These are phyloP conservation scores for Melanaphis sacchari DNA, from an alignment of 1,140 invertebrate species.

Conservation along the genomic window DNA sequence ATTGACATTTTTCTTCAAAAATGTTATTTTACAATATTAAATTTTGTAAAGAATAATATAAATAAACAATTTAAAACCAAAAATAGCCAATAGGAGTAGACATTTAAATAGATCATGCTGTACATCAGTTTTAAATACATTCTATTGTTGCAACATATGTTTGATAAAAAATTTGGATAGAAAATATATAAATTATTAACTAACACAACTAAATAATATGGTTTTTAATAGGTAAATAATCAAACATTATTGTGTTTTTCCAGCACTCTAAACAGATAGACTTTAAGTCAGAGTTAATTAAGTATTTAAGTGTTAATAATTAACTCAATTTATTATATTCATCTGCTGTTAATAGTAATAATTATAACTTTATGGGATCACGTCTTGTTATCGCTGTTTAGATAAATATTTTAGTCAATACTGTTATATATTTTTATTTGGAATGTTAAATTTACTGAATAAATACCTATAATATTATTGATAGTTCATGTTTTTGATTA, in stretches of 20 bases:
- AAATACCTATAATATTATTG: too few relatives aligned
- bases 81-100: too few relatives aligned
- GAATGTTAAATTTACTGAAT: too few relatives aligned
- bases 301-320: not conserved
- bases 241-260: not conserved
- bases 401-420: not conserved
- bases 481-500: too few relatives aligned
- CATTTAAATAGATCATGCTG: too few relatives aligned
- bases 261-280: not conserved
- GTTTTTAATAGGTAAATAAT: conserved; percentile 27
- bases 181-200: not conserved
- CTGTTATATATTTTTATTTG: too few relatives aligned
- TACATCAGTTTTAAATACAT: not conserved
- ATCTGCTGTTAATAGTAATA: not conserved
- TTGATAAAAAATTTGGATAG: not conserved
- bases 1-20: too few relatives aligned
- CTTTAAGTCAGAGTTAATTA: conserved; percentile 30
- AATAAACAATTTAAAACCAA: not conserved
- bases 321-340: not conserved
- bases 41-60: too few relatives aligned
- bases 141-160: not conserved
- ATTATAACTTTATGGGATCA: not conserved
- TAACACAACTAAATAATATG: not conserved
- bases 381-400: not conserved
- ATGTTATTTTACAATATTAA: too few relatives aligned